Evolutionary conservation across 2,797 vertebrate genomes (phyloP), one percentile per base, ranked within the genome.

Genomic region (Myoxocephalus aenaeus): DNA sequence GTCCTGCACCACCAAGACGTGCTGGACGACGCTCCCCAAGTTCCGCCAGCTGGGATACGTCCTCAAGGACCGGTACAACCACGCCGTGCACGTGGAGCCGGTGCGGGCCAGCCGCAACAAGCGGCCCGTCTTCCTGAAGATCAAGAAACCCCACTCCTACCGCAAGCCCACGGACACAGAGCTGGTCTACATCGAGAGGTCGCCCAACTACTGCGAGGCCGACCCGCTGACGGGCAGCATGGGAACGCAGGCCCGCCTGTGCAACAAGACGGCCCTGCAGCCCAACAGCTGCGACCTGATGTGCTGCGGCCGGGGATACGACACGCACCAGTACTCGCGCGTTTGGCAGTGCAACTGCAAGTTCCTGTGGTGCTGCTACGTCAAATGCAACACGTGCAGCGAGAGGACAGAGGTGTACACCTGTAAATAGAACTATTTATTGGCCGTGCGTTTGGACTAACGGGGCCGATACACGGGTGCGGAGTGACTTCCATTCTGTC

Each of bases 271-370:
- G 0, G 96, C 96, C 0, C 96, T 90, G 75, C 97, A 99, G 89
- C 94, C 96, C 86, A 97, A 96, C 0, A 97, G 97, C 93, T 99
- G 98, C 0, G 98, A 98, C 86, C 95, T 98, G 75, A 98, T 99
- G 98, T 99, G 98, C 90, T 99, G 98, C 0, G 98, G 97, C 3
- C 96, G 98, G 0, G 98, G 98, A 73, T 98, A 99, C 91, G 97
- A 99, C 92, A 99, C 98, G 0, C 98, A 99, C 91, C 98, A 99
- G 90, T 99, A 99, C 79, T 97, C 97, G 0, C 93, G 97, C 0
- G 97, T 99, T 40, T 99, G 98, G 98, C 97, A 99, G 93, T 99
- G 98, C 94, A 98, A 99, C 95, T 99, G 98, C 93, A 99, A 98
- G 88, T 99, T 99, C 90, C 97, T 99, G 82, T 99, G 98, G 98